Base-by-base conservation (phyloP, 2,888 invertebrate genomes). In the Eretmocerus hayati region DNA sequence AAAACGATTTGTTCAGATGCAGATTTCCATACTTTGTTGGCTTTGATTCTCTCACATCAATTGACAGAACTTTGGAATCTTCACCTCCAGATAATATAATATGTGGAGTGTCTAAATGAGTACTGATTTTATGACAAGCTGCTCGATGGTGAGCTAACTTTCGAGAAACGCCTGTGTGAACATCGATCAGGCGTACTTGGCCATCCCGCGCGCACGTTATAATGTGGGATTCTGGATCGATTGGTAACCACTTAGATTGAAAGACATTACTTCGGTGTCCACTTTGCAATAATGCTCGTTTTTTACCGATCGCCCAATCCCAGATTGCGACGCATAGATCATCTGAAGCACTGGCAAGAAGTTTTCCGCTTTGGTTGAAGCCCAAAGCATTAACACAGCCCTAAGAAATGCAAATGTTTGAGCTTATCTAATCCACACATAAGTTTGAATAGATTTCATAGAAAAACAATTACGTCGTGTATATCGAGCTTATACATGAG, bases 361-460 rank as follows among this genome's bases (percentile, higher is more conserved):
- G 75, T 62, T 69, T 70, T 73, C 88, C 88, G 69, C 80, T 75
- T 52, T 81, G 81, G 67, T 93, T 93, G 71, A 95, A 95, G 73
- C 90, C 86, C 47, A 95, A 79, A 52, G 89, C 85, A 75, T 95
- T 95, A 3, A 95, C 94, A 75, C 94, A 94, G 53, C 93, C 93
- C 60, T 69, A 36, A 23, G 56, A 50, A 26, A 41, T 1, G 11
- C 33, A 33, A 13, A 33, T 33, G n/a, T 26, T 26, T 26, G n/a
- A n/a, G n/a, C n/a, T n/a, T n/a, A n/a, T n/a, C n/a, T n/a, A n/a
- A n/a, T n/a, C n/a, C n/a, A n/a, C n/a, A n/a, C n/a, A n/a, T n/a
- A n/a, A 26, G n/a, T n/a, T 26, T 26, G 26, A 26, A 26, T 26
- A 26, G 6, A 26, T 26, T 16, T 6, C 5, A 30, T 37, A 19